phyloP scores from a whole-genome alignment of 2,888 invertebrate genomes.

The Dastarcus helophoroides region DNA sequence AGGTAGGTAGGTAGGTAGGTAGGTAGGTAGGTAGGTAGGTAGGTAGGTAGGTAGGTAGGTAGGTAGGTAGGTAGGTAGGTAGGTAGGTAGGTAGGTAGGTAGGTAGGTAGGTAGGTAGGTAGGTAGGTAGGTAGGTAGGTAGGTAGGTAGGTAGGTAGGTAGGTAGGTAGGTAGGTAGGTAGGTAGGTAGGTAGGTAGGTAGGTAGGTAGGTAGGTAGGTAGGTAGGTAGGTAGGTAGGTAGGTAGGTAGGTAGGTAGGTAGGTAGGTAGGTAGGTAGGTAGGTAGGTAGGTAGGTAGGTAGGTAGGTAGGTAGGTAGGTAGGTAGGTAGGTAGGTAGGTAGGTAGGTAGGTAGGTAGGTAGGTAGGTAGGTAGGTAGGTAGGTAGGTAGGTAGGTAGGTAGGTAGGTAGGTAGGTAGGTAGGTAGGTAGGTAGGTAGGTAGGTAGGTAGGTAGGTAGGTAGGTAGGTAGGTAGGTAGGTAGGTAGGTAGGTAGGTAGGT shows the following conservation, averaged over 20 bases:
- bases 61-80: conserved; percentile 5
- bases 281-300: too few relatives aligned
- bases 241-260: conserved; percentile 7
- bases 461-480: too few relatives aligned
- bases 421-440: too few relatives aligned
- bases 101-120: conserved; percentile 5
- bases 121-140: conserved; percentile 6
- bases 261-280: too few relatives aligned
- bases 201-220: conserved; percentile 7
- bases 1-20: conserved; percentile 6
- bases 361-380: too few relatives aligned
- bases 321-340: too few relatives aligned
- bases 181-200: conserved; percentile 6
- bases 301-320: too few relatives aligned
- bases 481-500: too few relatives aligned
- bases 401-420: too few relatives aligned
- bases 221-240: conserved; percentile 7
- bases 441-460: too few relatives aligned
- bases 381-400: too few relatives aligned
- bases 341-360: too few relatives aligned
- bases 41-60: conserved; percentile 6
- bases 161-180: conserved; percentile 6
- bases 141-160: conserved; percentile 5
- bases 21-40: conserved; percentile 6
- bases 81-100: conserved; percentile 6